Conservation (phyloP, 2,113 vertebrate species). For the Gasterosteus aculeatus region DNA sequence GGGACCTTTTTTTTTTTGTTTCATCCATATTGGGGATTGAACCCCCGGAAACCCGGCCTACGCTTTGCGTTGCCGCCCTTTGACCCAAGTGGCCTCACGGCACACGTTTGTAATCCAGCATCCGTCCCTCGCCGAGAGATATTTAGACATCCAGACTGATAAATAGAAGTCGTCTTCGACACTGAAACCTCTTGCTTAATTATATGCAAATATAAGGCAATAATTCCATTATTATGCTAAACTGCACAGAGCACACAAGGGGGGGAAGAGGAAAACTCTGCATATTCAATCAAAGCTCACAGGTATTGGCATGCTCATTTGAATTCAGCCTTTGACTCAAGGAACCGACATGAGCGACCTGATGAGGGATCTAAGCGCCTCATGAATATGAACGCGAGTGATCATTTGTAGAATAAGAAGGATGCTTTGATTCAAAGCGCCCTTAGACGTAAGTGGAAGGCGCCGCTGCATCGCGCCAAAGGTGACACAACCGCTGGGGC, state of each 20-base stretch:
- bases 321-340: slow-evolving; percentile 57
- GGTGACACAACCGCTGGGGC: background rate
- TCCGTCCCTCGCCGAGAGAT: background rate
- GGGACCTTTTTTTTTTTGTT: slow-evolving; percentile 9
- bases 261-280: slow-evolving; percentile 26
- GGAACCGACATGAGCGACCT: slow-evolving; percentile 49
- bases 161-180: background rate
- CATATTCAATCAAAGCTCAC: slow-evolving; percentile 44
- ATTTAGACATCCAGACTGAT: background rate
- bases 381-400: slow-evolving; percentile 52
- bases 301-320: slow-evolving; percentile 28
- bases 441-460: slow-evolving; percentile 16
- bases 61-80: background rate
- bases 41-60: slow-evolving; percentile 5
- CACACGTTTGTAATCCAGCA: background rate
- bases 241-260: background rate
- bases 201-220: slow-evolving; percentile 15
- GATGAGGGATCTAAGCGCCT: slow-evolving; percentile 28
- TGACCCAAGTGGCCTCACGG: background rate
- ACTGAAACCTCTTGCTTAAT: background rate
- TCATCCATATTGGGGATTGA: slow-evolving; percentile 9
- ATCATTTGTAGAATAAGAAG: slow-evolving; percentile 43
- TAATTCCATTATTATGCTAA: slow-evolving; percentile 19
- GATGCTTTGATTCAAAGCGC: slow-evolving; percentile 44
- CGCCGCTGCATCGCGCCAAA: background rate